Conservation (phyloP, 2,888 invertebrate species). For the Rhagonycha lutea region DNA sequence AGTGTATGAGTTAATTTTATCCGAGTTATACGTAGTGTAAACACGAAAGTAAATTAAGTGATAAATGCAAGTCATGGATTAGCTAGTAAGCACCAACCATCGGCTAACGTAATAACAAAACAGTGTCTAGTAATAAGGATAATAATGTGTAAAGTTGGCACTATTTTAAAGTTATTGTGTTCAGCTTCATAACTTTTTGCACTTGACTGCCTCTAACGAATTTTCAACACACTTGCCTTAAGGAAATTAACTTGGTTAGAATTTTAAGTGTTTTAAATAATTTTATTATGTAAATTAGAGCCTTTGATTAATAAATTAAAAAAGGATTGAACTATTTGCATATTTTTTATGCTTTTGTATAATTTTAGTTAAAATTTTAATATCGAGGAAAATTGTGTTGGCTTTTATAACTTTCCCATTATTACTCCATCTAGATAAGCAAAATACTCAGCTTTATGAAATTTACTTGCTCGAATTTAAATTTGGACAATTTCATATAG, state of each 20-base stretch:
- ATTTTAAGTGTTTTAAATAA: not conserved
- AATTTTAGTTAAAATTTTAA: not conserved
- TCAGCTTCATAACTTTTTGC: slow-evolving; percentile 29
- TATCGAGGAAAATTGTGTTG: not conserved
- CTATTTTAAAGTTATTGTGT: slow-evolving; percentile 31
- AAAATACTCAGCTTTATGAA: not conserved
- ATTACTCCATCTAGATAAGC: not conserved
- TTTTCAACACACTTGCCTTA: slow-evolving; percentile 9
- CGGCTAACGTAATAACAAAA: slow-evolving; percentile 23
- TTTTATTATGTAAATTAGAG: not conserved
- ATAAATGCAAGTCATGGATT: slow-evolving; percentile 42
- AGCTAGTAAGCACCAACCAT: slow-evolving; percentile 40
- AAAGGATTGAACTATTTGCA: not conserved
- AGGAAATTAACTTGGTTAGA: not conserved
- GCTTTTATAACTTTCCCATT: not conserved
- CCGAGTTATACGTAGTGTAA: slow-evolving; percentile 25
- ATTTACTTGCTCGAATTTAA: not conserved
- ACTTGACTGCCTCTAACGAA: slow-evolving; percentile 21
- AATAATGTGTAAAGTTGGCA: slow-evolving; percentile 37
- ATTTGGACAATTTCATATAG: not conserved
- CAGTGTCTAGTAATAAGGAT: slow-evolving; percentile 15
- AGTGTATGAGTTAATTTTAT: not conserved
- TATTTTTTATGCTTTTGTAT: not conserved
- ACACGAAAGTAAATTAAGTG: slow-evolving; percentile 40
- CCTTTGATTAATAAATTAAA: not conserved